Percentiles rank a stretch among this genome's conserved stretches.
Conservation (phyloP, 2,797 vertebrate species). For the Amblyraja radiata region DNA sequence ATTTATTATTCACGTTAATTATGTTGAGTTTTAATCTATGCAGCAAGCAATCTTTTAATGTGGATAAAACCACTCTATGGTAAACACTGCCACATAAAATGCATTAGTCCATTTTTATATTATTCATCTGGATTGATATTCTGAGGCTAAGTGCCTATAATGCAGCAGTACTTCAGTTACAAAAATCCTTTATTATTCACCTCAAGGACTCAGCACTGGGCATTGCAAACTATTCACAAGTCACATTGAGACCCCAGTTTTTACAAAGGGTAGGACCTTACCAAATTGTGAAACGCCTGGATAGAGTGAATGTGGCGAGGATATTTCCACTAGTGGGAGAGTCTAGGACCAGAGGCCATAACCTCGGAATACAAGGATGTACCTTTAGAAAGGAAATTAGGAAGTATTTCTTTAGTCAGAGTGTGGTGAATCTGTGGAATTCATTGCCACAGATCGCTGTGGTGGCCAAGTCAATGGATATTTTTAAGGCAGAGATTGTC, state of each 20-base stretch:
- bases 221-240: background rate
- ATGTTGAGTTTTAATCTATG: background rate
- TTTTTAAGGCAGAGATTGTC: no score
- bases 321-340: no score
- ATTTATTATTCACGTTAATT: background rate
- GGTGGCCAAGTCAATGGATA: no score
- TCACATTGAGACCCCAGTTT: background rate
- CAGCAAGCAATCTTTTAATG: background rate
- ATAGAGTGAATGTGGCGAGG: no score
- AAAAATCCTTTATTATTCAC: background rate
- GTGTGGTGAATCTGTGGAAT: no score
- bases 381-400: no score
- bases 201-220: background rate
- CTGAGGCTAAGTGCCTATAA: background rate
- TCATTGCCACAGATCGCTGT: no score
- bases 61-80: background rate
- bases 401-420: no score
- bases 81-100: background rate
- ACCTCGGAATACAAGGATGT: no score
- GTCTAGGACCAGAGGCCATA: no score
- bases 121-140: constrained; percentile 2
- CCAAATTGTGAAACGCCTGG: background rate
- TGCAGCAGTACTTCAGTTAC: background rate
- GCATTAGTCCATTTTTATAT: background rate
- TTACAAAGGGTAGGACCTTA: background rate